Percentiles rank a stretch among this genome's conserved stretches.
Evolutionary conservation across 2,797 vertebrate genomes (phyloP).

Genomic region (Sebastes minor): DNA sequence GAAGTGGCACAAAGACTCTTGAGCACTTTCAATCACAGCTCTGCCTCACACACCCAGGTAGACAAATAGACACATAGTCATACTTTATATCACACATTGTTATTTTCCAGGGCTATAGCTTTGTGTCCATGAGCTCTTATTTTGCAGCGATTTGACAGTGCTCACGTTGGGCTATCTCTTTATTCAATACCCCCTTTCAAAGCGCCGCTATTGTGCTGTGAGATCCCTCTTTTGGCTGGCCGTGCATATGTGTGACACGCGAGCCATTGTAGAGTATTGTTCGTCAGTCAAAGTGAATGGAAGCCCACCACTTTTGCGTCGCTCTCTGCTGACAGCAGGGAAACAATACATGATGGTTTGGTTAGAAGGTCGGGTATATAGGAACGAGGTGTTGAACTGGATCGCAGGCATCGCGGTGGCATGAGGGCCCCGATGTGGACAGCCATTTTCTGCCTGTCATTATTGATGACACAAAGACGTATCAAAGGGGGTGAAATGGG

Average conservation of each 20-base stretch:
- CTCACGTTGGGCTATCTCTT: slow-evolving; percentile 40
- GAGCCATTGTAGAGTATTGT: slow-evolving; percentile 33
- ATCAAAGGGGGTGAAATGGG: slow-evolving; percentile 56
- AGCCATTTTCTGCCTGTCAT: slow-evolving; percentile 62
- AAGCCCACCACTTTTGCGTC: slow-evolving; percentile 24
- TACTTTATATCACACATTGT: slow-evolving; percentile 28
- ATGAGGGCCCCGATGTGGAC: slow-evolving; percentile 23
- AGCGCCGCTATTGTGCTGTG: slow-evolving; percentile 42
- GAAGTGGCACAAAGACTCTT: slow-evolving; percentile 21
- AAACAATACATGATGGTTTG: slow-evolving; percentile 12
- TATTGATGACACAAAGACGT: slow-evolving; percentile 57
- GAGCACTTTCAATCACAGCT: slow-evolving; percentile 33
- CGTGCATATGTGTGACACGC: slow-evolving; percentile 18
- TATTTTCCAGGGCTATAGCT: neutral
- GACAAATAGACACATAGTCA: slow-evolving; percentile 17
- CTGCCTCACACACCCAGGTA: slow-evolving; percentile 9
- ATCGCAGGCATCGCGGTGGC: slow-evolving; percentile 24
- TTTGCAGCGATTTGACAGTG: slow-evolving; percentile 25
- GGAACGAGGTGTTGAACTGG: slow-evolving; percentile 17
- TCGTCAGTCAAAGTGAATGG: slow-evolving; percentile 51
- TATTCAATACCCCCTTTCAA: slow-evolving; percentile 47
- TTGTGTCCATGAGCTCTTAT: slow-evolving; percentile 25
- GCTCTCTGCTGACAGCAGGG: slow-evolving; percentile 40
- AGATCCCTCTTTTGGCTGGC: slow-evolving; percentile 60
- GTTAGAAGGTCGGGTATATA: neutral